A percentile compares a stretch with the other conserved stretches of the same genome.
These are phyloP conservation scores for Macrotrachela quadricornifera DNA, from an alignment of 1,140 invertebrate genomes.

Conservation along the genomic window DNA sequence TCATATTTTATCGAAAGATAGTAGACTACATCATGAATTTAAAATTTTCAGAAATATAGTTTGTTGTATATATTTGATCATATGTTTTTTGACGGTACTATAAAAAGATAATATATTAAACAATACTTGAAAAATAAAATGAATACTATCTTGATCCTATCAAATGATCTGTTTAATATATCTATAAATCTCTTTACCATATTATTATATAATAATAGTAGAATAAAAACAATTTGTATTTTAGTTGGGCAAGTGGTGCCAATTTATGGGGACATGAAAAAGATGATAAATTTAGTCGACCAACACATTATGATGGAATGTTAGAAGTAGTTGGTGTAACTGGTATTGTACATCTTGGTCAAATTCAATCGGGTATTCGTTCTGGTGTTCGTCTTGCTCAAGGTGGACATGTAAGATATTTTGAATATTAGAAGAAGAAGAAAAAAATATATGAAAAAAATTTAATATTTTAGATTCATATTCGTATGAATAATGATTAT, in stretches of 20 bases:
- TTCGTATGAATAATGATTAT: slow-evolving; percentile 62
- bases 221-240: too few relatives aligned
- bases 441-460: slow-evolving; percentile 26
- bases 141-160: too few relatives aligned
- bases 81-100: too few relatives aligned
- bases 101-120: too few relatives aligned
- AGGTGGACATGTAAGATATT: slow-evolving; percentile 39
- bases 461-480: slow-evolving; percentile 42
- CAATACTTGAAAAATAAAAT: too few relatives aligned
- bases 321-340: slow-evolving; percentile 94
- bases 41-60: too few relatives aligned
- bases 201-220: too few relatives aligned
- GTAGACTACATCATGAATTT: too few relatives aligned
- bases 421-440: slow-evolving; percentile 23
- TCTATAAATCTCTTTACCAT: too few relatives aligned
- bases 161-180: too few relatives aligned
- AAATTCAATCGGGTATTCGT: slow-evolving; percentile 69
- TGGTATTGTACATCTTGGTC: slow-evolving; percentile 89
- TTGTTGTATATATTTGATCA: too few relatives aligned
- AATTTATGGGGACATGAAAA: slow-evolving; percentile 99
- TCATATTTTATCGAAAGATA: too few relatives aligned
- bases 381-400: slow-evolving; percentile 91
- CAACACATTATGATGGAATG: slow-evolving; percentile 97
- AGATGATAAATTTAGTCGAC: slow-evolving; percentile 89
- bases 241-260: slow-evolving; percentile 90